Evolutionary conservation across 1,140 invertebrate species (phyloP), one percentile per base, ranked within the genome.

Genomic region (Orchestia grillus): DNA sequence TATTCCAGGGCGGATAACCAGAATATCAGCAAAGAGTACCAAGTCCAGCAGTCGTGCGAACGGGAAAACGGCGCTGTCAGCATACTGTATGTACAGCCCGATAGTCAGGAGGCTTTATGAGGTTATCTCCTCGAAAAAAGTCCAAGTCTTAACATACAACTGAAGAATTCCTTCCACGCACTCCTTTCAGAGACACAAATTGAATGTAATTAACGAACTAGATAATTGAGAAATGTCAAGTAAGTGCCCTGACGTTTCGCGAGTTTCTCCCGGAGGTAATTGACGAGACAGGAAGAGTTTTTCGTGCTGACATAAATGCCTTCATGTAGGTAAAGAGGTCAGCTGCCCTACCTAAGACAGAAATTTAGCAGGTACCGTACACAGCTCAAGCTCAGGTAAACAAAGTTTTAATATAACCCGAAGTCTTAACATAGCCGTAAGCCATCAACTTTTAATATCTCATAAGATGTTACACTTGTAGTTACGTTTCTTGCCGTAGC

Each of bases 391-490:
- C 28, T 77, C 15, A 77, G 11, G 62, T 77, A 77, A 77, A 77
- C 62, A 77, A 77, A 77, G 62, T 77, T 77, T 77, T 77, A 77
- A 77, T 77, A 77, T 77, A 77, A 77, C 62, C 62, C 3, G 15
- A 77, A 77, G 62, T 77, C 62, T 77, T 77, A 77, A 77, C 62
- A 77, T 77, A 77, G 62, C 62, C 62, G 11, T 8, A 77, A 77
- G 62, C 62, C 28, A 77, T 77, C 62, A 77, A 77, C 62, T 77
- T 77, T 77, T 77, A 77, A 77, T 77, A 77, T 77, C 62, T 77
- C 62, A 36, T 77, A 77, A 77, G 62, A 77, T 77, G 62, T 77
- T 77, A 77, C 62, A 77, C 28, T 77, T 77, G 11, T 77, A 28
- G 62, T 28, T 28, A 1, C 3, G 62, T 77, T 77, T 77, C 62